These are phyloP conservation scores for Nothobranchius furzeri DNA, from an alignment of 2,113 vertebrate genomes.

Conservation along the genomic window DNA sequence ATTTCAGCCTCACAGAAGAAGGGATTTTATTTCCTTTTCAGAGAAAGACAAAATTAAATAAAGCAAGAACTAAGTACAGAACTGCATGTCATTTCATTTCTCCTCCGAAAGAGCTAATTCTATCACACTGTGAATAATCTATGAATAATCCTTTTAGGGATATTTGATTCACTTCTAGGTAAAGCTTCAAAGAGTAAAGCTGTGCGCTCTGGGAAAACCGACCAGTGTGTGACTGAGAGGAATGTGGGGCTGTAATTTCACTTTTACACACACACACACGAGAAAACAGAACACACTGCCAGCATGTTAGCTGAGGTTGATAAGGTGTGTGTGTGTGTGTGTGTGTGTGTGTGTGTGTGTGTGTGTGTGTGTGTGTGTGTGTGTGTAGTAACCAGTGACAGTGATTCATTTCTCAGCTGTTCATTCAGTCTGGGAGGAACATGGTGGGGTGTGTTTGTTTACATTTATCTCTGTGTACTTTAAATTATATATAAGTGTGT, in stretches of 20 bases:
- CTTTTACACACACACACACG: not conserved
- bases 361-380: too few species aligned
- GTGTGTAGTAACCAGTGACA: not conserved
- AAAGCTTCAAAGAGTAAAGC: not conserved
- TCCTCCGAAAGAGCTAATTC: not conserved
- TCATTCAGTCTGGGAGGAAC: not conserved
- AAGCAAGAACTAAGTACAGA: not conserved
- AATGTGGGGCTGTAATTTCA: not conserved
- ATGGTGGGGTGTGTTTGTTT: slow-evolving; percentile 9
- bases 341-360: not conserved
- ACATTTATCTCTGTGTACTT: not conserved
- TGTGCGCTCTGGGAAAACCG: not conserved
- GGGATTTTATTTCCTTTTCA: slow-evolving; percentile 8
- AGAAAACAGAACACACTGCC: not conserved
- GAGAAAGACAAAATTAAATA: not conserved
- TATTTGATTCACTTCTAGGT: slow-evolving; percentile 27
- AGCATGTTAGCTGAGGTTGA: not conserved
- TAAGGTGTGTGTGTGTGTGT: not conserved
- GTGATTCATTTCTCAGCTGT: slow-evolving; percentile 29
- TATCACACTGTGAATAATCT: not conserved
- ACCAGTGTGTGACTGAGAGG: not conserved
- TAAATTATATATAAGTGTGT: not conserved
- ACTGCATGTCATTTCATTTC: not conserved
- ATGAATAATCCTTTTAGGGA: not conserved
- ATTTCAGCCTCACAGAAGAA: not conserved